Evolutionary conservation across 2,888 invertebrate species (phyloP).

Genomic region (Gibbula magus): DNA sequence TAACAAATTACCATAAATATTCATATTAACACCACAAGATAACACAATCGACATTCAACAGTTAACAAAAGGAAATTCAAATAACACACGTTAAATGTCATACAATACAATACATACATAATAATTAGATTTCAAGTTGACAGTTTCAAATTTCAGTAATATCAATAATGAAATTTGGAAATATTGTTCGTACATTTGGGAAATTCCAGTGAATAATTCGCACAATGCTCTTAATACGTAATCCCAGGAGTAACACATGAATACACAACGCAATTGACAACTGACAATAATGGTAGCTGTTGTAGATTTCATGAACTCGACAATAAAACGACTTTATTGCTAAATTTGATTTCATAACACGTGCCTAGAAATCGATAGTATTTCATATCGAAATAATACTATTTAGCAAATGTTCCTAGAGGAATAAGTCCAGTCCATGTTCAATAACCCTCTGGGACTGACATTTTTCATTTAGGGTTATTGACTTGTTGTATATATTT

Average conservation of each 20-base stretch:
- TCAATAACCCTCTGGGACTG: too few species aligned
- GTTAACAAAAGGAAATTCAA: too few species aligned
- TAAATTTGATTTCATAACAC: constrained; percentile 6
- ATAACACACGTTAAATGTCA: too few species aligned
- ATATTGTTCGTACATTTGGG: not conserved
- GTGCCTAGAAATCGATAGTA: constrained; percentile 1
- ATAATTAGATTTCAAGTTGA: not conserved
- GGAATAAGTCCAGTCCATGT: too few species aligned
- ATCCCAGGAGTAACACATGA: not conserved
- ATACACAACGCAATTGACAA: not conserved
- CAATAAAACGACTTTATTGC: not conserved
- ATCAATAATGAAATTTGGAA: not conserved
- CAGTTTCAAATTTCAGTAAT: not conserved
- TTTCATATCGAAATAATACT: constrained; percentile 14
- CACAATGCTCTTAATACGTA: not conserved
- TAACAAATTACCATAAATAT: too few species aligned
- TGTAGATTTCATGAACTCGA: not conserved
- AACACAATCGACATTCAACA: too few species aligned
- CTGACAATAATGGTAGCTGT: not conserved
- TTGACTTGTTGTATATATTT: too few species aligned
- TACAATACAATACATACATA: too few species aligned
- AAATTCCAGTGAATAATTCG: not conserved
- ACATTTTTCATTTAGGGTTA: too few species aligned
- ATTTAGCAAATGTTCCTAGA: not conserved
- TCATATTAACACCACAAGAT: too few species aligned